phyloP scores from a whole-genome alignment of 2,888 invertebrate genomes.

The Andrena chrysosceles region DNA sequence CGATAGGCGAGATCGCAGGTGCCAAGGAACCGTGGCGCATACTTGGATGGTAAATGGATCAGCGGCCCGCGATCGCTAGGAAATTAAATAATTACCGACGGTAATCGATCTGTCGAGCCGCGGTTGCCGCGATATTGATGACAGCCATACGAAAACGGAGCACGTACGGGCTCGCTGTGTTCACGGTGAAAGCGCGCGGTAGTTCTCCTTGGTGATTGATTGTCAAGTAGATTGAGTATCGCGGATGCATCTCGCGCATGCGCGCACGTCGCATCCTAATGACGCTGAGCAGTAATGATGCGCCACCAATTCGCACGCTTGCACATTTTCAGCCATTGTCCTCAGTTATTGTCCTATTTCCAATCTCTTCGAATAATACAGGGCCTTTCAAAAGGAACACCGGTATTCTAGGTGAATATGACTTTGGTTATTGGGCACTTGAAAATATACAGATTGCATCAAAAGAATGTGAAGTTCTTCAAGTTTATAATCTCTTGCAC shows the following conservation, averaged over 20 bases:
- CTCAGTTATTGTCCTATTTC: no score
- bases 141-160: slow-evolving; percentile 48
- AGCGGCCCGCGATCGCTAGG: slow-evolving; percentile 24
- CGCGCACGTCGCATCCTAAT: slow-evolving; percentile 55
- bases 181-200: slow-evolving; percentile 67
- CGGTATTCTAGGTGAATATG: no score
- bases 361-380: no score
- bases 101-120: slow-evolving; percentile 59
- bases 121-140: slow-evolving; percentile 46
- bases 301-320: slow-evolving; percentile 9
- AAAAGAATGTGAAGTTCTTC: no score
- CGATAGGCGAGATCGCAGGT: slow-evolving; percentile 47
- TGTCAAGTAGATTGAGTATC: slow-evolving; percentile 68
- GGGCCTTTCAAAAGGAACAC: no score
- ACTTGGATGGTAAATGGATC: slow-evolving; percentile 38
- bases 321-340: no score
- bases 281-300: slow-evolving; percentile 40
- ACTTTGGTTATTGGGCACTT: no score
- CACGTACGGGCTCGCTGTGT: slow-evolving; percentile 12
- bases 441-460: no score
- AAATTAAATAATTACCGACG: slow-evolving; percentile 61
- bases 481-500: no score
- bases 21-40: slow-evolving; percentile 12
- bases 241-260: slow-evolving; percentile 58
- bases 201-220: slow-evolving; percentile 65